These are phyloP conservation scores for Gallirallus australis DNA, from an alignment of 2,797 vertebrate genomes.

Conservation along the genomic window DNA sequence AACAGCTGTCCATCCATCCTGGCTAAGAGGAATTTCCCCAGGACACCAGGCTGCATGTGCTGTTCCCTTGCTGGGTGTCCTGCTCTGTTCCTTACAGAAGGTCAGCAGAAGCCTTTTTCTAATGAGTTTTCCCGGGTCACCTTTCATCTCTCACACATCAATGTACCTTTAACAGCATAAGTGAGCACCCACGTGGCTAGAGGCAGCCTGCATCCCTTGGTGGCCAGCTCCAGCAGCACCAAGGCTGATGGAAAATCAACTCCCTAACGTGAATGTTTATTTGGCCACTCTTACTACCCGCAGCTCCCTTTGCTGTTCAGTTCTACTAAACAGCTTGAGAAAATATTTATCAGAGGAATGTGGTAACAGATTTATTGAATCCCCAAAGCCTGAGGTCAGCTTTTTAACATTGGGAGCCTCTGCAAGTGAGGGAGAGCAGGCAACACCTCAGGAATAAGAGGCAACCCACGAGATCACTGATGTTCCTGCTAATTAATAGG, in stretches of 20 bases:
- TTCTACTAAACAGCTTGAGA: slow-evolving; percentile 33
- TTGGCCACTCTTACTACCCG: slow-evolving; percentile 25
- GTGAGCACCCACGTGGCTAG: not conserved
- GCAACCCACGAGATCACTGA: slow-evolving; percentile 4
- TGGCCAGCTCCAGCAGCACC: not conserved
- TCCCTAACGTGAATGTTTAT: slow-evolving; percentile 19
- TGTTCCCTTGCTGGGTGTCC: not conserved
- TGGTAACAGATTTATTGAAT: slow-evolving; percentile 68
- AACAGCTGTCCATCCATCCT: not conserved
- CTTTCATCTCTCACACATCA: not conserved
- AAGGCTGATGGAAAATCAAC: not conserved
- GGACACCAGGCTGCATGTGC: not conserved
- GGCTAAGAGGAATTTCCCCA: not conserved
- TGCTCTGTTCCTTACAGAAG: not conserved
- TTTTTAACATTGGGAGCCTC: slow-evolving; percentile 11
- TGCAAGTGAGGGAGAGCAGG: not conserved
- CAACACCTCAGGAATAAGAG: slow-evolving; percentile 3
- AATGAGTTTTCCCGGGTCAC: not conserved
- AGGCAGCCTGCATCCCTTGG: not conserved
- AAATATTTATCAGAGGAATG: slow-evolving; percentile 61
- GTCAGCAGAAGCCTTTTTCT: not conserved
- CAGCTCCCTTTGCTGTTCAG: slow-evolving; percentile 28
- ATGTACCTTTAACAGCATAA: not conserved
- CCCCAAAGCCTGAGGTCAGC: slow-evolving; percentile 10
- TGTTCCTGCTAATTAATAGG: slow-evolving; percentile 43